A percentile compares a stretch with the other conserved stretches of the same genome.
Conservation (phyloP, 2,888 invertebrate genomes). For the Boloria euphrosyne region DNA sequence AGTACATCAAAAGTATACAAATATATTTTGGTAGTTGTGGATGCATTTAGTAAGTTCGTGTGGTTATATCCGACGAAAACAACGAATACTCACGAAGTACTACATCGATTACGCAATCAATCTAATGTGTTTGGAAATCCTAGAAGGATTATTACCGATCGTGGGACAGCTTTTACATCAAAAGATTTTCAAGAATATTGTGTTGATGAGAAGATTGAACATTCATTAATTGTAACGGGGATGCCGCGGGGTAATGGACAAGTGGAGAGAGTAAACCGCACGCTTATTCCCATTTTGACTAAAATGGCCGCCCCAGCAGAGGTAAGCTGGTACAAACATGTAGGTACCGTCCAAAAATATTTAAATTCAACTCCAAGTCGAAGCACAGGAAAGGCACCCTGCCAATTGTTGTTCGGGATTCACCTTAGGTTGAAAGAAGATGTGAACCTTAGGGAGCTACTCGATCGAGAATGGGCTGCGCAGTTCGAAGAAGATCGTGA, state of each 20-base stretch:
- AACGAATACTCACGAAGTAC: conserved; percentile 46
- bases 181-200: conserved; percentile 39
- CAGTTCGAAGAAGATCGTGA: conserved; percentile 21
- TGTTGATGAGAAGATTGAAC: conserved; percentile 34
- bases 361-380: conserved; percentile 43
- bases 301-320: conserved; percentile 37
- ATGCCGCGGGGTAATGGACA: conserved; percentile 19
- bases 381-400: conserved; percentile 39
- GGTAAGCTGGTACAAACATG: conserved; percentile 31
- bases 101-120: conserved; percentile 47
- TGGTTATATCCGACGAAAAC: conserved; percentile 53
- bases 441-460: conserved; percentile 34
- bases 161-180: conserved; percentile 1
- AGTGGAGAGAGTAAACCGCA: conserved; percentile 39
- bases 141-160: conserved; percentile 37
- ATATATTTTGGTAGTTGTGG: conserved; percentile 51
- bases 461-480: conserved; percentile 38
- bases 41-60: conserved; percentile 52
- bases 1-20: conserved; percentile 49
- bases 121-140: conserved; percentile 42
- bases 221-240: conserved; percentile 31
- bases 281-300: conserved; percentile 37
- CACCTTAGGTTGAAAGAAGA: conserved; percentile 40
- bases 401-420: conserved; percentile 33
- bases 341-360: conserved; percentile 29